Percentiles rank a stretch among this genome's conserved stretches.
These are phyloP conservation scores for Mechanitis messenoides DNA, from an alignment of 2,888 invertebrate species.

Conservation along the genomic window DNA sequence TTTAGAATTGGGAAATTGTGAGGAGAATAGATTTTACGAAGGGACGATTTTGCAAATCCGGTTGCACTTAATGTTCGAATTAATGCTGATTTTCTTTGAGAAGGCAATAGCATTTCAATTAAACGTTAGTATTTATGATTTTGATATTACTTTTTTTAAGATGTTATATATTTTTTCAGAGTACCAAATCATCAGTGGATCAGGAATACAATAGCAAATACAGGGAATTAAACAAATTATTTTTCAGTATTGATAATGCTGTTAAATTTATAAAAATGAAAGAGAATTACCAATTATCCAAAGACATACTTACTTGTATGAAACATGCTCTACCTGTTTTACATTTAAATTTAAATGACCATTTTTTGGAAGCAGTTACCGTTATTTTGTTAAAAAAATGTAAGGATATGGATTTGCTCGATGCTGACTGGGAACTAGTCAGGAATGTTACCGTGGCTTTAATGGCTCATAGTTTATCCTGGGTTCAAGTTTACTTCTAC, in stretches of 20 bases:
- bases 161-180: slow-evolving; percentile 41
- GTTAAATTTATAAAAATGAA: slow-evolving; percentile 57
- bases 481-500: slow-evolving; percentile 76
- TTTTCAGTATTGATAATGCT: slow-evolving; percentile 56
- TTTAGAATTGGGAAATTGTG: too few relatives aligned
- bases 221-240: slow-evolving; percentile 53
- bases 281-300: slow-evolving; percentile 43
- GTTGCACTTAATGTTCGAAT: too few relatives aligned
- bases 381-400: slow-evolving; percentile 53
- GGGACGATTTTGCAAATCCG: too few relatives aligned
- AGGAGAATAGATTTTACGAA: too few relatives aligned
- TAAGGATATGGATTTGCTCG: slow-evolving; percentile 51
- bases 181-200: slow-evolving; percentile 48
- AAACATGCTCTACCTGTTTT: slow-evolving; percentile 74
- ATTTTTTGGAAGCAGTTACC: slow-evolving; percentile 65
- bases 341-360: slow-evolving; percentile 76
- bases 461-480: slow-evolving; percentile 74
- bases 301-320: slow-evolving; percentile 60
- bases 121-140: too few relatives aligned
- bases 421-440: slow-evolving; percentile 53
- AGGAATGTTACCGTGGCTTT: slow-evolving; percentile 68
- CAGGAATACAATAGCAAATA: slow-evolving; percentile 64
- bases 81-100: too few relatives aligned
- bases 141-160: neutral
- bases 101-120: too few relatives aligned